phyloP scores from a whole-genome alignment of 1,140 invertebrate species.

The Sitodiplosis mosellana region DNA sequence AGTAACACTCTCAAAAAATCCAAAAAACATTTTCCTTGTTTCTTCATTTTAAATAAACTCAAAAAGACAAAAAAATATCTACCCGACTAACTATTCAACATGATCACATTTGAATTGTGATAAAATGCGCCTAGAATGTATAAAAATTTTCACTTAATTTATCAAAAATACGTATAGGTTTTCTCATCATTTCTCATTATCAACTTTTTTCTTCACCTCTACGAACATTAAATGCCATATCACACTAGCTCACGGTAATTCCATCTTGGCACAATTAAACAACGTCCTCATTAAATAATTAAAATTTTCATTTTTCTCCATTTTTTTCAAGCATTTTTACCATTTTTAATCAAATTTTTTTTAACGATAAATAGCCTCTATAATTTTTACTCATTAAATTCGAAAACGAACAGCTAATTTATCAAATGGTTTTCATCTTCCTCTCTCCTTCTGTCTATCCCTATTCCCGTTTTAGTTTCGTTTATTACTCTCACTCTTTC shows the following conservation, averaged over 20 bases:
- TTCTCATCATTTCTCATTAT: too few relatives aligned
- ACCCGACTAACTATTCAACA: too few relatives aligned
- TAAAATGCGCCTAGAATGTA: too few relatives aligned
- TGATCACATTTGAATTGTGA: too few relatives aligned
- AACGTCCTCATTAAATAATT: conserved; percentile 1
- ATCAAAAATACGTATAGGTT: too few relatives aligned
- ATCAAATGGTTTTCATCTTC: background rate
- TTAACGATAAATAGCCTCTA: conserved; percentile 2
- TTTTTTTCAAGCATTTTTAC: background rate
- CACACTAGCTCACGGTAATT: background rate
- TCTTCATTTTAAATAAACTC: too few relatives aligned
- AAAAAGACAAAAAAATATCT: too few relatives aligned
- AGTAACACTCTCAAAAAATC: too few relatives aligned
- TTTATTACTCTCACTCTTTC: background rate
- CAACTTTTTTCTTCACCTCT: too few relatives aligned
- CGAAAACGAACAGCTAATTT: conserved; percentile 1
- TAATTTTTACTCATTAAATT: conserved; percentile 1
- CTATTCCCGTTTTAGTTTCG: background rate
- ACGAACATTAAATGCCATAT: conserved; percentile 2
- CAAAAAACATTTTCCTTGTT: too few relatives aligned
- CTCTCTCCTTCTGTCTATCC: too few relatives aligned
- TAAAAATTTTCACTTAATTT: too few relatives aligned
- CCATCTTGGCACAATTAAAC: conserved; percentile 1
- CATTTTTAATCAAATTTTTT: background rate
- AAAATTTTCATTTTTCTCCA: background rate